Evolutionary conservation across 2,113 vertebrate species (phyloP).

Genomic region (Jaculus jaculus): DNA sequence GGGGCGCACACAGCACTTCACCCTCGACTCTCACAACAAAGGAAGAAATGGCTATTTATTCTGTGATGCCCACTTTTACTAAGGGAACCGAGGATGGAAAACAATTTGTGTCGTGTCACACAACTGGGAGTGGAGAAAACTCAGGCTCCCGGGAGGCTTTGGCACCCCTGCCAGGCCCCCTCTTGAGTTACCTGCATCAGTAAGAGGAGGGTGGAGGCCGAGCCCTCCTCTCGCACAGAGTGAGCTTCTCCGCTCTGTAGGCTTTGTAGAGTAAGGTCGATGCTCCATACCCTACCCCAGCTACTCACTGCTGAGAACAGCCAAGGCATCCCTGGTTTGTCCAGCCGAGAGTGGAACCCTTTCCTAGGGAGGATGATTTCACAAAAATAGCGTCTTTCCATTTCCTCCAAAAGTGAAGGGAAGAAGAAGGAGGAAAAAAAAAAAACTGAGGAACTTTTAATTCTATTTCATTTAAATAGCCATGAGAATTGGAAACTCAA

Average conservation of each 20-base stretch:
- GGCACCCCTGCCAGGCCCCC: background rate
- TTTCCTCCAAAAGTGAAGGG: conserved; percentile 69
- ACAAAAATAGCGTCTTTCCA: conserved; percentile 73
- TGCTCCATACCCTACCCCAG: no score
- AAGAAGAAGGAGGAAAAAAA: background rate
- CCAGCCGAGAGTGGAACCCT: background rate
- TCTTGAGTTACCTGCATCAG: background rate
- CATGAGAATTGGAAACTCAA: conserved; percentile 30
- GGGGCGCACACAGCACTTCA: background rate
- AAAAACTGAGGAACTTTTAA: background rate
- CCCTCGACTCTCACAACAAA: background rate
- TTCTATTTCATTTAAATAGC: conserved; percentile 62
- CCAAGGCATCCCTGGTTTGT: background rate
- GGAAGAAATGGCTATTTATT: background rate
- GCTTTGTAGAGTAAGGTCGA: background rate
- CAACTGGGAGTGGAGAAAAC: background rate
- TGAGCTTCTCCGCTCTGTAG: background rate
- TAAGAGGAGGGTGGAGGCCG: background rate
- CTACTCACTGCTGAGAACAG: background rate
- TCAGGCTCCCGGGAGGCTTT: background rate
- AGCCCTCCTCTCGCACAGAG: background rate
- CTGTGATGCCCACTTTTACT: background rate
- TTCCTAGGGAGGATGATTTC: background rate
- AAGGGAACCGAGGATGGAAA: background rate
- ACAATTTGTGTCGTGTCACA: background rate